phyloP scores from a whole-genome alignment of 1,140 invertebrate genomes.

The Scaptomyza pallida region DNA sequence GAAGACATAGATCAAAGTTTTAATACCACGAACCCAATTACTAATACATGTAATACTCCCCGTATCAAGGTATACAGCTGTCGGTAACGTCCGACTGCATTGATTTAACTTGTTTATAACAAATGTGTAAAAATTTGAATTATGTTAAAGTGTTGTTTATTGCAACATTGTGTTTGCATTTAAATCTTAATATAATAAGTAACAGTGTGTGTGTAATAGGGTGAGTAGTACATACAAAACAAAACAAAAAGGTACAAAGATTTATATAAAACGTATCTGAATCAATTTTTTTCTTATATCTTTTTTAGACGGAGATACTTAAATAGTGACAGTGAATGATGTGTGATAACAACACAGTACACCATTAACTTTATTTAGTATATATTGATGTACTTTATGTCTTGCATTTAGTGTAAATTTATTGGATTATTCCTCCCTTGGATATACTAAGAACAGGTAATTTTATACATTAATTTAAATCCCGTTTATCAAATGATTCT shows the following conservation, averaged over 20 bases:
- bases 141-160: slow-evolving; percentile 13
- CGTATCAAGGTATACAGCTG: too few relatives aligned
- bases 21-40: too few relatives aligned
- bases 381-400: slow-evolving; percentile 47
- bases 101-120: slow-evolving; percentile 18
- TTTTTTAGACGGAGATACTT: slow-evolving; percentile 35
- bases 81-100: too few relatives aligned
- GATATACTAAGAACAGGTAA: slow-evolving; percentile 3
- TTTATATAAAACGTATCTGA: slow-evolving; percentile 48
- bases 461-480: background rate
- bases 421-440: background rate
- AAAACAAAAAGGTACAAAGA: slow-evolving; percentile 73
- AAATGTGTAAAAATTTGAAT: slow-evolving; percentile 28
- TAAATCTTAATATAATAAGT: slow-evolving; percentile 37
- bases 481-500: background rate
- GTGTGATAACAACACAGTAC: slow-evolving; percentile 71
- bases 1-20: too few relatives aligned
- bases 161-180: slow-evolving; percentile 21
- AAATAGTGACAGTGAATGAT: slow-evolving; percentile 60
- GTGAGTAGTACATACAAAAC: slow-evolving; percentile 47
- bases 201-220: slow-evolving; percentile 4
- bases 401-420: background rate
- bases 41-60: too few relatives aligned
- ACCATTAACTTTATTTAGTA: slow-evolving; percentile 45
- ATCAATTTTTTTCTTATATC: slow-evolving; percentile 16